Evolutionary conservation across 1,140 invertebrate species (phyloP), one percentile per base, ranked within the genome.

Genomic region (Musca vetustissima): DNA sequence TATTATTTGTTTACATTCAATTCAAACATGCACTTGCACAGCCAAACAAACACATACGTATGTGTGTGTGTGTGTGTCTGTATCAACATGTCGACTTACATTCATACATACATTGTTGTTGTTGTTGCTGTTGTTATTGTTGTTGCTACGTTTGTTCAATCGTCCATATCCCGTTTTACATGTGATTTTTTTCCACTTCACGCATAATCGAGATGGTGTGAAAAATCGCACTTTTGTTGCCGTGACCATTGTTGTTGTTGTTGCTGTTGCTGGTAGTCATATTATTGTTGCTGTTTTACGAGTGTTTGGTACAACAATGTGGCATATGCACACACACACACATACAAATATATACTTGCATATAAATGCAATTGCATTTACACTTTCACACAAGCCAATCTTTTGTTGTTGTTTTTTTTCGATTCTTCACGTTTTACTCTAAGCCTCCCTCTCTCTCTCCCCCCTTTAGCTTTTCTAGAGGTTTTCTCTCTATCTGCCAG

Each of bases 141-240:
- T 64, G 32, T 25, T 53, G 15, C 8, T 47, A 59, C 64, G 22
- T 53, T 49, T 28, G 67, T 66, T 66, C 36, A 55, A 43, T 36
- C 67, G 15, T 69, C 19, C 57, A 61, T 61, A 61, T 61, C 57
- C 57, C 36, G 36, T 43, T 43, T 61, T 61, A 61, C 57, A 61
- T 61, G 36, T 61, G 57, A 61, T 61, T 61, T 61, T 61, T 61
- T 61, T 43, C 36, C 36, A 61, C 36, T 61, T 61, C 57, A 61
- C 57, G 57, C 57, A 61, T 61, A 61, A 61, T 61, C 57, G 57
- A 61, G 57, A 61, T 61, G 57, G 57, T 61, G 57, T 61, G 57
- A 61, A 61, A 61, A 61, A 50, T 61, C 57, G 57, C 57, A 61
- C 57, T 61, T n/a, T 43, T 61, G 28, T 43, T 61, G 57, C 14